Evolutionary conservation across 2,888 invertebrate genomes (phyloP).

Genomic region (Brenthis hecate): DNA sequence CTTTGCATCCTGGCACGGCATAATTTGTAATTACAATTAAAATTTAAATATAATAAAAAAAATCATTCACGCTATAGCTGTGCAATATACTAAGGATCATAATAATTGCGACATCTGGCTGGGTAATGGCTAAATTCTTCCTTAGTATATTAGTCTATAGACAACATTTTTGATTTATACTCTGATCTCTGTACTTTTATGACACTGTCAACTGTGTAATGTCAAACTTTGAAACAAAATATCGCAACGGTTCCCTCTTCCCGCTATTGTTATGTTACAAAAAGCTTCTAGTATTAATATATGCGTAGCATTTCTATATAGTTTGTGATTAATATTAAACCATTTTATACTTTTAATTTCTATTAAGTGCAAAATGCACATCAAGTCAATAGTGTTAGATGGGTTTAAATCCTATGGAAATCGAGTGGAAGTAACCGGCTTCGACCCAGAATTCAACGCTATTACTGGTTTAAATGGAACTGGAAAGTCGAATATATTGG

Average conservation of each 20-base stretch:
- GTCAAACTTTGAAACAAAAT: slow-evolving; percentile 32
- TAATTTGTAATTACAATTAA: too few relatives aligned
- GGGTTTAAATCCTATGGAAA: slow-evolving; percentile 99
- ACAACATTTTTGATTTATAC: too few relatives aligned
- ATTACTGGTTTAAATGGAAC: slow-evolving; percentile 99
- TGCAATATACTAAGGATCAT: too few relatives aligned
- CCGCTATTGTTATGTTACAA: slow-evolving; percentile 21
- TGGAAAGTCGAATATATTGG: slow-evolving; percentile 98
- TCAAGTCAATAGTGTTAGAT: slow-evolving; percentile 95
- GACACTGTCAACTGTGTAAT: slow-evolving; percentile 7
- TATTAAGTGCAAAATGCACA: slow-evolving; percentile 86
- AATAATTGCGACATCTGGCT: too few relatives aligned
- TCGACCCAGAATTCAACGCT: slow-evolving; percentile 97
- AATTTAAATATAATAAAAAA: too few relatives aligned
- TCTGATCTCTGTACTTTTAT: too few relatives aligned
- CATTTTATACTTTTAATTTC: slow-evolving; percentile 6
- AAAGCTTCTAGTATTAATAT: slow-evolving; percentile 38
- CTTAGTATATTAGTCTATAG: too few relatives aligned
- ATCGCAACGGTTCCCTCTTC: slow-evolving; percentile 34
- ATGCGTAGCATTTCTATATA: too few relatives aligned
- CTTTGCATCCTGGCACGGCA: too few relatives aligned
- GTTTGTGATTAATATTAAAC: too few relatives aligned
- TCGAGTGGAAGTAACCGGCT: slow-evolving; percentile 94
- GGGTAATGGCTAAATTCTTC: too few relatives aligned
- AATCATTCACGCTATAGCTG: too few relatives aligned